phyloP scores from a whole-genome alignment of 1,140 invertebrate genomes.

The Parasteatoda tepidariorum region DNA sequence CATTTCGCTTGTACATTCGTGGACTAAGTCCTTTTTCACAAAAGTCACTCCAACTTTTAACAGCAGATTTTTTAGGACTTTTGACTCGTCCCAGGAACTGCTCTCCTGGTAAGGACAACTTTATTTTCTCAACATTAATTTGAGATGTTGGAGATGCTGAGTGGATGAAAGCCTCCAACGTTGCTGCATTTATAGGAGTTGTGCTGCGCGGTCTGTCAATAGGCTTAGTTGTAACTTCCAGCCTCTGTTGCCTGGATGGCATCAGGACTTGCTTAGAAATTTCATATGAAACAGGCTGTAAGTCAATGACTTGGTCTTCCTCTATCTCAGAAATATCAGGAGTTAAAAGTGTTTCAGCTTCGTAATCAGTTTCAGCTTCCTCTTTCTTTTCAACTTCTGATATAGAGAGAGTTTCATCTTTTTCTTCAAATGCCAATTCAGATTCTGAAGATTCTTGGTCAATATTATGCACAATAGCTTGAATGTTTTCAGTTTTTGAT shows the following conservation, averaged over 20 bases:
- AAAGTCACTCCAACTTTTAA: slow-evolving; percentile 75
- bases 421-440: slow-evolving; percentile 41
- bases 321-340: slow-evolving; percentile 63
- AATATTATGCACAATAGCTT: slow-evolving; percentile 25
- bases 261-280: slow-evolving; percentile 67
- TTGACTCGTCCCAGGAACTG: slow-evolving; percentile 63
- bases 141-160: slow-evolving; percentile 63
- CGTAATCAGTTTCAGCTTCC: slow-evolving; percentile 61
- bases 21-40: slow-evolving; percentile 74
- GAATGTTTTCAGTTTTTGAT: slow-evolving; percentile 29
- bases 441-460: slow-evolving; percentile 54
- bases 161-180: slow-evolving; percentile 79
- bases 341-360: slow-evolving; percentile 61
- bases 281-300: slow-evolving; percentile 16
- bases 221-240: slow-evolving; percentile 81
- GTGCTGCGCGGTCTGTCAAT: slow-evolving; percentile 88
- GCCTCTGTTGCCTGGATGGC: slow-evolving; percentile 80
- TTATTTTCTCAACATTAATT: slow-evolving; percentile 63
- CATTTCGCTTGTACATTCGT: slow-evolving; percentile 64
- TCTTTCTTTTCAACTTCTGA: slow-evolving; percentile 17
- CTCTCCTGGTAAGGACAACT: slow-evolving; percentile 64
- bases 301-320: slow-evolving; percentile 57
- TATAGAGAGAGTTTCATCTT: neutral
- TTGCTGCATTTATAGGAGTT: slow-evolving; percentile 81
- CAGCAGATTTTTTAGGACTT: slow-evolving; percentile 67